These are phyloP conservation scores for Tipula helvola DNA, from an alignment of 2,888 invertebrate genomes.

Conservation along the genomic window DNA sequence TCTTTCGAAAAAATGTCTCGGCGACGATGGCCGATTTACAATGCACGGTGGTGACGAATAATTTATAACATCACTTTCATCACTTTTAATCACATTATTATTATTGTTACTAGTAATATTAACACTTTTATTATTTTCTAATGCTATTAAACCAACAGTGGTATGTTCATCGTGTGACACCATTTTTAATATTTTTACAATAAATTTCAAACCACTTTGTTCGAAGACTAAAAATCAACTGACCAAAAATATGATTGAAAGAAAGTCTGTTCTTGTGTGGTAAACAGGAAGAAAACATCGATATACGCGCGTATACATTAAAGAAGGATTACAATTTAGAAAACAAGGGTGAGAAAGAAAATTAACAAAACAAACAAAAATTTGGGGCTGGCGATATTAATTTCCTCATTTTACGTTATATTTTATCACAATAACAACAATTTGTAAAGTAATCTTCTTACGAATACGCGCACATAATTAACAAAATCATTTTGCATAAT, in stretches of 20 bases:
- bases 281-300: background rate
- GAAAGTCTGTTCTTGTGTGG: background rate
- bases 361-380: background rate
- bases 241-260: constrained; percentile 7
- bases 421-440: background rate
- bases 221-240: background rate
- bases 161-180: background rate
- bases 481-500: background rate
- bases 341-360: background rate
- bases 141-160: background rate
- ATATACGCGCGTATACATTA: background rate
- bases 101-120: background rate
- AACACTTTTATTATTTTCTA: background rate
- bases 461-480: too few species aligned
- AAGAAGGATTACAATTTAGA: background rate
- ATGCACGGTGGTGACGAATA: background rate
- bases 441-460: background rate
- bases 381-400: background rate
- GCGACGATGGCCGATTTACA: constrained; percentile 51
- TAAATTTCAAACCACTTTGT: background rate
- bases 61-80: background rate
- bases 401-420: background rate
- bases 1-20: constrained; percentile 66
- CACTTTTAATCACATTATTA: background rate
- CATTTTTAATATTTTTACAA: background rate